Base-by-base conservation (phyloP, 2,797 vertebrate species). In the Masticophis lateralis region DNA sequence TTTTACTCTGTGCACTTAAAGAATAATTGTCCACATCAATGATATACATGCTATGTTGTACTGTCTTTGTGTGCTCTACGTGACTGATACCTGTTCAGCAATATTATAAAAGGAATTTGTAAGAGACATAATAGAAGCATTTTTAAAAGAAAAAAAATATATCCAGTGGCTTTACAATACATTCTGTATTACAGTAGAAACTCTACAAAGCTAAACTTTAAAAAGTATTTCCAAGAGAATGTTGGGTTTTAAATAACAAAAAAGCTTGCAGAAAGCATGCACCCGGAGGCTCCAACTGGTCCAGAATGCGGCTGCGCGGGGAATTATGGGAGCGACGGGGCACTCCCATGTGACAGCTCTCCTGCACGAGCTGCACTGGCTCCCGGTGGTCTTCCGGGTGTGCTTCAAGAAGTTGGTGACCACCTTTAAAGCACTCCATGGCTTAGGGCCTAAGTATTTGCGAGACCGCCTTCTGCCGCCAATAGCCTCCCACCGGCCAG, bases 191-290 rank as follows among this genome's bases (percentile, higher is more conserved):
- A 90, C 5, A 37, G 66, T 94, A 91, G 88, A 93, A 93, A 95
- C 86, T 95, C 94, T 94, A 90, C 92, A 95, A 92, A 88, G 90
- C 90, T 94, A 94, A 94, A 11, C 92, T 88, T 94, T 96, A 96
- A 96, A 18, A 69, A 69, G 14, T 32, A 69, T 69, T 69, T 69
- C 93, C 88, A 92, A 86, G 51, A 37, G 28, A 94, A 94, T 92
- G 95, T 12, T 69, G 88, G 87, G 93, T 96, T 95, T 96, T 95
- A 96, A 95, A 96, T 92, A 94, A 93, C 74, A 95, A 93, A 95
- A 94, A 20, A 90, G 10, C 66, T 93, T 96, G 95, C 90, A 95
- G 94, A 93, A 96, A 93, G 37, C 37, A 1, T 37, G 37, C 37
- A 37, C 37, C 37, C 37, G 37, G 37, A 37, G 37, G 37, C 37